A percentile compares a stretch with the other conserved stretches of the same genome.
phyloP scores from a whole-genome alignment of 2,113 vertebrate genomes.

The Rhinoptilus africanus region DNA sequence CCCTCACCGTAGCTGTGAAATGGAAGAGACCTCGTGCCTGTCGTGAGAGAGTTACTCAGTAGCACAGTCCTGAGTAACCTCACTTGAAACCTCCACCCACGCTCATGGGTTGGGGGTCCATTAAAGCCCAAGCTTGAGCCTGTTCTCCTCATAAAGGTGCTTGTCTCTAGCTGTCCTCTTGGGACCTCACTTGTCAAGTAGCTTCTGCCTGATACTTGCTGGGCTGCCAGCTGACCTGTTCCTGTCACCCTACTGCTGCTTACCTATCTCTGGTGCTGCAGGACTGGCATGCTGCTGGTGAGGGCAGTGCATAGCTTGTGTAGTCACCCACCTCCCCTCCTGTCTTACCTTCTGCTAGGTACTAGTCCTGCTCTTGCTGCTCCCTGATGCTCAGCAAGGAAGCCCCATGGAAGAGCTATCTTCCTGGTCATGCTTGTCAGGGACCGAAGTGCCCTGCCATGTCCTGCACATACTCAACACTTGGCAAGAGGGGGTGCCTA shows the following conservation, averaged over 20 bases:
- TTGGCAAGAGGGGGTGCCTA: neutral
- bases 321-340: accelerated
- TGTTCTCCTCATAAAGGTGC: accelerated
- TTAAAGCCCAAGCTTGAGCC: neutral
- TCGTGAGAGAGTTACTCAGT: neutral
- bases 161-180: accelerated
- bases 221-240: accelerated
- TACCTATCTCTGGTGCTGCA: neutral
- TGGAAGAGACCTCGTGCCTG: neutral
- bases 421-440: neutral
- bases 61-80: accelerated
- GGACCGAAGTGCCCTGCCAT: neutral
- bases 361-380: neutral
- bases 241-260: accelerated
- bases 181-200: accelerated
- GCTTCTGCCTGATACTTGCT: accelerated
- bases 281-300: neutral
- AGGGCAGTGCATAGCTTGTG: neutral
- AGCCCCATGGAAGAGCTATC: neutral
- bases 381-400: neutral
- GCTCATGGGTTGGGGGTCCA: accelerated
- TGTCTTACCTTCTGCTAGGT: too few relatives aligned
- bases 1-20: neutral
- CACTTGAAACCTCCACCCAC: neutral
- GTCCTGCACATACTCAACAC: neutral